Conservation (phyloP, 2,888 invertebrate genomes). For the Euplexia lucipara region DNA sequence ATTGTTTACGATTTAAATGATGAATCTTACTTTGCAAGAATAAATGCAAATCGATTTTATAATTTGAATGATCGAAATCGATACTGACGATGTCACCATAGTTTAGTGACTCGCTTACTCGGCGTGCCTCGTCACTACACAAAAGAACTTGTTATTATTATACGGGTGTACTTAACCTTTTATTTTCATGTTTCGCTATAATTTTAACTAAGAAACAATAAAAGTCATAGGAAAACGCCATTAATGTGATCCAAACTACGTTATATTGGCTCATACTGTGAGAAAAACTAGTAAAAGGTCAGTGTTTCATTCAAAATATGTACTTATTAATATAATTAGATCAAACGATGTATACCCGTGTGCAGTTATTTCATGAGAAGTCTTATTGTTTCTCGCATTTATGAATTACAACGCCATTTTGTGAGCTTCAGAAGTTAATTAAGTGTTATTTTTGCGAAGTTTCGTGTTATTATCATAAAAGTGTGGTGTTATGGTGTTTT, state of each 20-base stretch:
- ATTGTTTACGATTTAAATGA: background rate
- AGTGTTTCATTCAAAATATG: slow-evolving; percentile 83
- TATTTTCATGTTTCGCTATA: slow-evolving; percentile 82
- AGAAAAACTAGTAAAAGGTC: slow-evolving; percentile 74
- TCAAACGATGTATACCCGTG: slow-evolving; percentile 81
- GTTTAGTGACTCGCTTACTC: slow-evolving; percentile 7
- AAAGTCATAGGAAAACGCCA: slow-evolving; percentile 69
- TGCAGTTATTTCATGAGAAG: slow-evolving; percentile 87
- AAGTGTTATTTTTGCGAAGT: slow-evolving; percentile 59
- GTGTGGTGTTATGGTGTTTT: slow-evolving; percentile 54
- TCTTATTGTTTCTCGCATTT: slow-evolving; percentile 83
- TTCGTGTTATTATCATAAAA: slow-evolving; percentile 20
- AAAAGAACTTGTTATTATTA: slow-evolving; percentile 87
- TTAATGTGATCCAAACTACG: slow-evolving; percentile 69
- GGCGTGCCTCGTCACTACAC: slow-evolving; percentile 60
- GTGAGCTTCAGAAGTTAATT: slow-evolving; percentile 66
- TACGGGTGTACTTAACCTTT: slow-evolving; percentile 82
- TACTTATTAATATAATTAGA: slow-evolving; percentile 79
- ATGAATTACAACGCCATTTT: slow-evolving; percentile 86
- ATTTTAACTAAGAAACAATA: slow-evolving; percentile 78
- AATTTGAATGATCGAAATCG: slow-evolving; percentile 6
- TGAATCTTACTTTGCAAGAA: background rate
- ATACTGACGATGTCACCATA: background rate
- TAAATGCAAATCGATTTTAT: background rate
- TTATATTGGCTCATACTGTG: slow-evolving; percentile 60